Conservation (phyloP, 2,888 invertebrate genomes). For the Euphydryas editha region DNA sequence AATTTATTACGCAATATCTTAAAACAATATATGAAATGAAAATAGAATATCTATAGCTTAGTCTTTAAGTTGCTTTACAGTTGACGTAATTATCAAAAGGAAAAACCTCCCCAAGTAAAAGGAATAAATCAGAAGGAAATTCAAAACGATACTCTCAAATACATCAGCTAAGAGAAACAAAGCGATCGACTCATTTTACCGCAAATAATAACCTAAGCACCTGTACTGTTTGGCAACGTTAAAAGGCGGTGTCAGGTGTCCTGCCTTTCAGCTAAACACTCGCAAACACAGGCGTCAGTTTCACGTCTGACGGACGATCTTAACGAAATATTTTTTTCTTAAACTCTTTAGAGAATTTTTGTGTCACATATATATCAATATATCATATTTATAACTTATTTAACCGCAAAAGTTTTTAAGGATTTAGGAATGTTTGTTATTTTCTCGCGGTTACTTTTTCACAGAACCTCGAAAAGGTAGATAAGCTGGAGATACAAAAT, state of each 20-base stretch:
- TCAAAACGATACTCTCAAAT: conserved; percentile 5
- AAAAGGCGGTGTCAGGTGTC: conserved; percentile 48
- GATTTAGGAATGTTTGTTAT: no score
- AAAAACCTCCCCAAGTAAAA: background rate
- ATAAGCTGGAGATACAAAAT: no score
- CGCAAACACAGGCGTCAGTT: conserved; percentile 29
- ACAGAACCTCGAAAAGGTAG: no score
- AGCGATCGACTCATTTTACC: conserved; percentile 13
- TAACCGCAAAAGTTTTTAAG: no score
- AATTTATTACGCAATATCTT: no score
- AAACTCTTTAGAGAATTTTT: background rate
- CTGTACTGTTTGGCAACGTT: conserved; percentile 51
- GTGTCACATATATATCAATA: no score
- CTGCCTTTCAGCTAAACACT: conserved; percentile 18
- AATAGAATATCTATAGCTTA: no score
- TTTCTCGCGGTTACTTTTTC: no score
- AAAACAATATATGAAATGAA: no score
- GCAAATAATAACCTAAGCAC: conserved; percentile 47
- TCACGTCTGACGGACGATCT: conserved; percentile 18
- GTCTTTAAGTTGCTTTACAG: background rate
- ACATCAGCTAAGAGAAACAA: conserved; percentile 10
- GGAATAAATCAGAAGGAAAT: conserved; percentile 5
- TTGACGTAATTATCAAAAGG: background rate
- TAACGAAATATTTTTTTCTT: background rate
- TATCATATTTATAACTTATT: no score